These are phyloP conservation scores for Melipona quadrifasciata DNA, from an alignment of 1,140 invertebrate genomes.

Conservation along the genomic window DNA sequence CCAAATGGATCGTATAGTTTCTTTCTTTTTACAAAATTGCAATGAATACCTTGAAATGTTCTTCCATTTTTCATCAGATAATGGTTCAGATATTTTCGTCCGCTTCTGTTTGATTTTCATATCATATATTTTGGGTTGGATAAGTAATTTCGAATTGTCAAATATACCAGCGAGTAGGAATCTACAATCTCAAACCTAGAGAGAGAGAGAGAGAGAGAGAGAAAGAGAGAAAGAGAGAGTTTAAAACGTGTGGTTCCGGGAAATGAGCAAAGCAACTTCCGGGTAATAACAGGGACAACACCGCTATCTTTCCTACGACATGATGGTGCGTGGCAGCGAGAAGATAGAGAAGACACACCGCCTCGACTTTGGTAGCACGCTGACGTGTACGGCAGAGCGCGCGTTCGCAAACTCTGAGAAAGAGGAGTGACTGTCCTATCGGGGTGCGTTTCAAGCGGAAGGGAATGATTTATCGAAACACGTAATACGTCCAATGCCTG, in stretches of 20 bases:
- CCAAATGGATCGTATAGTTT: no score
- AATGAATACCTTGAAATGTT: no score
- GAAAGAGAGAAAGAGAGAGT: not conserved
- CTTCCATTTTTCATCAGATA: no score
- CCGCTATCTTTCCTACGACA: constrained; percentile 40
- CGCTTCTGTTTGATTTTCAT: no score
- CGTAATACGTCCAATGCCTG: constrained; percentile 51
- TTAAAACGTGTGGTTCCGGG: not conserved
- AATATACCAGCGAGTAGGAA: not conserved
- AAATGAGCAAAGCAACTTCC: constrained; percentile 11
- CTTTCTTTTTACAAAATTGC: no score
- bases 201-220: not conserved
- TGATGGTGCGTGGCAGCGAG: not conserved
- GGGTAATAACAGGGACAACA: constrained; percentile 37
- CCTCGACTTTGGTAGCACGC: constrained; percentile 39
- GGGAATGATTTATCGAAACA: constrained; percentile 58
- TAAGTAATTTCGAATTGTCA: not conserved
- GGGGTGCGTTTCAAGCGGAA: constrained; percentile 42
- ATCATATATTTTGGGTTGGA: not conserved
- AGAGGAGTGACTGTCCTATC: constrained; percentile 39
- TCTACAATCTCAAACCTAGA: no score
- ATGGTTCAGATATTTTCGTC: no score
- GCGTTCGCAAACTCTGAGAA: not conserved
- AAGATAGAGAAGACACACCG: constrained; percentile 36
- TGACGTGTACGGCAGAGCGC: constrained; percentile 34